Conservation (phyloP, 2,888 invertebrate species). For the Punctoribates punctum region DNA sequence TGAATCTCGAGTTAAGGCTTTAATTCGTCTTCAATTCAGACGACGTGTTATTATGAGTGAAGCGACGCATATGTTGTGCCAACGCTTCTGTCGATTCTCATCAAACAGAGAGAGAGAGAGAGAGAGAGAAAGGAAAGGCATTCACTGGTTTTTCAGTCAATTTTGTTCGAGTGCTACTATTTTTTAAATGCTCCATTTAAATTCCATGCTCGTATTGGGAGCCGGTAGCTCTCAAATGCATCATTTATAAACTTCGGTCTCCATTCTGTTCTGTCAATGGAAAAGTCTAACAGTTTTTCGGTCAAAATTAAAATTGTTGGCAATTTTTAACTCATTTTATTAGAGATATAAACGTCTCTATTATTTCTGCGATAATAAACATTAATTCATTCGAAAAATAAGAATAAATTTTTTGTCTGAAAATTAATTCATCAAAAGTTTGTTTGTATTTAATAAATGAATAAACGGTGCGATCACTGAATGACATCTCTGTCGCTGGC, state of each 20-base stretch:
- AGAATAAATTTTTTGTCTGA: neutral
- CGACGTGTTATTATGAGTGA: neutral
- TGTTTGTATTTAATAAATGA: neutral
- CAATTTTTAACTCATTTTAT: neutral
- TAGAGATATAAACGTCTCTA: neutral
- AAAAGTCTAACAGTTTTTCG: neutral
- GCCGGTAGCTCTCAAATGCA: conserved; percentile 8
- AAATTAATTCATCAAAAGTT: conserved; percentile 6
- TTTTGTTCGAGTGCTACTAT: conserved; percentile 20
- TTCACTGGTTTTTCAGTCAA: conserved; percentile 2
- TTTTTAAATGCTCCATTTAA: conserved; percentile 19
- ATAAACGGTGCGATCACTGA: conserved; percentile 18
- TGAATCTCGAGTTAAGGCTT: neutral
- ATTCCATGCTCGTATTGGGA: neutral
- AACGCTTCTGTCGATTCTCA: neutral
- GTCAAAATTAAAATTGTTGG: neutral
- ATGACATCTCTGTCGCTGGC: neutral
- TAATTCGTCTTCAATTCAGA: conserved; percentile 6
- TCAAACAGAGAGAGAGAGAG: neutral
- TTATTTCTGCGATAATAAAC: neutral
- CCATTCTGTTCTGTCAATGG: too few relatives aligned
- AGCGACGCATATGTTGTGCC: conserved; percentile 20
- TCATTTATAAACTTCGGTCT: neutral
- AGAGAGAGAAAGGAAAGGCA: conserved; percentile 1
- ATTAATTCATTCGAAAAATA: neutral